These are phyloP conservation scores for Drosophila stalkeri DNA, from an alignment of 2,888 invertebrate species.

Conservation along the genomic window DNA sequence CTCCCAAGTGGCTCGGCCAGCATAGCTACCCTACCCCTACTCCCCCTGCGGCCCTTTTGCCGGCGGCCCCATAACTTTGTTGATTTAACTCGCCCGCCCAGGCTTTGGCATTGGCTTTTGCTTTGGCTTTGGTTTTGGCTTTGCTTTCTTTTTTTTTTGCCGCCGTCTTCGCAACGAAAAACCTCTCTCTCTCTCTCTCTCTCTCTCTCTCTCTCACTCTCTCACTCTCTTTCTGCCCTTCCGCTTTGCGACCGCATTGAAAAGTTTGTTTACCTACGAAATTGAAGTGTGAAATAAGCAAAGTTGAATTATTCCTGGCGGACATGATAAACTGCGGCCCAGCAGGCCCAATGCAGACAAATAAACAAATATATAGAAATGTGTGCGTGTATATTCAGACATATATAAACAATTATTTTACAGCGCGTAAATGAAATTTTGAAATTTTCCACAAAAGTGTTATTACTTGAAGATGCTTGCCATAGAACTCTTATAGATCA, in stretches of 20 bases:
- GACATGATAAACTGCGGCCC: slow-evolving; percentile 80
- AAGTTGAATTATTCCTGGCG: slow-evolving; percentile 83
- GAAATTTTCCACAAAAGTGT: slow-evolving; percentile 40
- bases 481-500: slow-evolving; percentile 25
- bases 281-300: slow-evolving; percentile 83
- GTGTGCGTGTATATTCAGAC: neutral
- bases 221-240: neutral
- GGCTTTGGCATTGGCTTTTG: slow-evolving; percentile 39
- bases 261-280: slow-evolving; percentile 82
- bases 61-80: slow-evolving; percentile 51
- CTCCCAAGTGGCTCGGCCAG: slow-evolving; percentile 52
- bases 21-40: neutral
- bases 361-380: neutral
- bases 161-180: slow-evolving; percentile 1
- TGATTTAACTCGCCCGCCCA: slow-evolving; percentile 64
- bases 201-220: neutral
- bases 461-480: slow-evolving; percentile 38
- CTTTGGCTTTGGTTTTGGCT: slow-evolving; percentile 32
- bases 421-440: slow-evolving; percentile 48
- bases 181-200: neutral
- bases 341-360: slow-evolving; percentile 34
- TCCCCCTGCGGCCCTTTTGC: neutral
- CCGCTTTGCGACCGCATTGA: slow-evolving; percentile 35
- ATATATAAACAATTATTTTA: neutral
- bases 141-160: slow-evolving; percentile 16